Conservation (phyloP, 1,140 invertebrate genomes). For the Platorchestia sp. region DNA sequence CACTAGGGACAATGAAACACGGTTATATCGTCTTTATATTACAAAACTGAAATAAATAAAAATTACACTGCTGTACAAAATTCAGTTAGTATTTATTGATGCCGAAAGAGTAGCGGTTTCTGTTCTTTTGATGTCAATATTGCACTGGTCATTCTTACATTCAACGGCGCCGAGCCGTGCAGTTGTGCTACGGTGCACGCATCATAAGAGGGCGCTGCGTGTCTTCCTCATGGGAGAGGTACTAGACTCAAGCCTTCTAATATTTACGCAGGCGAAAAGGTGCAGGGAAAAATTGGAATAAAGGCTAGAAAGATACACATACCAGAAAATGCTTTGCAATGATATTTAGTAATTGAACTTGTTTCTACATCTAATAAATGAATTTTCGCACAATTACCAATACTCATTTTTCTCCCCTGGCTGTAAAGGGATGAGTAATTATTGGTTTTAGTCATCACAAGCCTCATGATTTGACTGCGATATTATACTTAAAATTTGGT, state of each 20-base stretch:
- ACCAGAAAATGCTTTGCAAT: not conserved
- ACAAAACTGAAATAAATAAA: constrained; percentile 37
- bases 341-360: not conserved
- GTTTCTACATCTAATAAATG: not conserved
- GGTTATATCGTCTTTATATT: constrained; percentile 20
- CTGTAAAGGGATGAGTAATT: not conserved
- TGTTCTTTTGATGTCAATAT: not conserved
- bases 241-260: too few species aligned
- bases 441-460: not conserved
- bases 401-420: not conserved
- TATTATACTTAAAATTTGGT: not conserved
- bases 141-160: not conserved
- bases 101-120: not conserved
- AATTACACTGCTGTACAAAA: constrained; percentile 35
- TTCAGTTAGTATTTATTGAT: not conserved
- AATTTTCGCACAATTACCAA: not conserved
- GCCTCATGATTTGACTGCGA: not conserved
- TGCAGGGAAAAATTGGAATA: not conserved
- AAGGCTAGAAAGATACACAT: not conserved
- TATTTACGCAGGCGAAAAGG: not conserved
- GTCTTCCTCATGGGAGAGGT: not conserved
- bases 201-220: not conserved
- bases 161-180: not conserved
- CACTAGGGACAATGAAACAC: not conserved
- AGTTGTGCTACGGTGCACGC: not conserved